Base-by-base conservation (phyloP, 2,888 invertebrate genomes). In the Stomorhina lunata region DNA sequence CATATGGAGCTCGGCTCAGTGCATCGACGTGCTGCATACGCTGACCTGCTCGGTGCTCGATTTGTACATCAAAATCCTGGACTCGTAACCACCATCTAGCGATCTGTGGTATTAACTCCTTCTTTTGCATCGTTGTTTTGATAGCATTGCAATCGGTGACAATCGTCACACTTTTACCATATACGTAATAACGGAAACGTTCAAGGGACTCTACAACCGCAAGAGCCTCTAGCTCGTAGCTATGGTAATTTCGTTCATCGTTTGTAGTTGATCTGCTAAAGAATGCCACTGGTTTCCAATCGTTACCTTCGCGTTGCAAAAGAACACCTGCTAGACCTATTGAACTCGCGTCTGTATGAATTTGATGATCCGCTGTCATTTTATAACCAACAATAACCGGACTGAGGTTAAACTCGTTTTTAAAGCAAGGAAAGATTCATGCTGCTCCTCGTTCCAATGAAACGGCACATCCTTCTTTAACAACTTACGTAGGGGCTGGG, bases 171-270 rank as follows among this genome's bases (percentile, higher is more conserved):
- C 9, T 29, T 48, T 48, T 69, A 2, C 45, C 63, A 17, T 40
- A 37, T 10, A 65, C 12, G 81, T 81, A 0, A 85, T 29, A 0
- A 83, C 48, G 0, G 9, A 32, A 32, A 9, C 32, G 27, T n/a
- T 83, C 45, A 0, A 81, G 66, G 0, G 68, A n/a, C 29, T 83
- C 83, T 0, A 84, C 83, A 0, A 84, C 79, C 0, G 83, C 84
- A 4, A 84, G 34, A 4, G 82, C 66, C 17, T 84, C 82, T 0
- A 90, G 82, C 55, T 90, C 89, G 50, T 88, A 84, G 9, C 80
- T 81, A 10, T 84, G 77, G n/a, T n/a, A n/a, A n/a, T n/a, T n/a
- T n/a, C n/a, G n/a, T n/a, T n/a, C n/a, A n/a, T n/a, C n/a, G n/a
- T n/a, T n/a, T n/a, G n/a, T n/a, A n/a, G n/a, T n/a, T n/a, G n/a